phyloP scores from a whole-genome alignment of 2,888 invertebrate species.

The Pinctada fucata region DNA sequence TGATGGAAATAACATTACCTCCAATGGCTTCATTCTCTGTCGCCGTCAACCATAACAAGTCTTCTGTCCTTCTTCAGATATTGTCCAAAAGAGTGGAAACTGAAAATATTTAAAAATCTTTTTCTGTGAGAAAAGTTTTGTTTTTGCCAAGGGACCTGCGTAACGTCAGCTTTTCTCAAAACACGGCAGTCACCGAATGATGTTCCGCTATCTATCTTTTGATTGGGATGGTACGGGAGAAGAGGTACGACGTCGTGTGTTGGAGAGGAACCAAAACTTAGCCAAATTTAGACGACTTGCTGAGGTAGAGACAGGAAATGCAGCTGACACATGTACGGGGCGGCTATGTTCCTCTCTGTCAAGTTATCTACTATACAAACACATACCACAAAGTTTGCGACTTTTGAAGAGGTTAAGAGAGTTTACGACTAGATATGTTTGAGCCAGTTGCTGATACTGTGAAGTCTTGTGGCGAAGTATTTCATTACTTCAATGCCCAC shows the following conservation, averaged over 20 bases:
- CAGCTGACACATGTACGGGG: conserved; percentile 26
- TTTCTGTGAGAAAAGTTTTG: too few relatives aligned
- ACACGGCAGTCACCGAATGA: background rate
- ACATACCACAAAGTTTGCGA: conserved; percentile 22
- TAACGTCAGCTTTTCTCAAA: conserved; percentile 4
- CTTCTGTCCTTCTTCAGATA: conserved; percentile 14
- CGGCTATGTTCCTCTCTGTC: conserved; percentile 29
- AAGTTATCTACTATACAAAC: conserved; percentile 29
- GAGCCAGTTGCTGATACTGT: background rate
- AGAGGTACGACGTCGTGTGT: conserved; percentile 21
- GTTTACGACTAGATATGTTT: background rate
- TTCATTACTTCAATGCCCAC: too few relatives aligned
- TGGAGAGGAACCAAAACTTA: conserved; percentile 25
- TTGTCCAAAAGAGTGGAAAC: conserved; percentile 1
- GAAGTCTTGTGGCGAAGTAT: background rate
- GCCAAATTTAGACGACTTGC: conserved; percentile 34
- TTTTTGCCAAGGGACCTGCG: too few relatives aligned
- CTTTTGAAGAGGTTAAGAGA: conserved; percentile 33
- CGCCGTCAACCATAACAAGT: conserved; percentile 21
- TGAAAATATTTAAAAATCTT: conserved; percentile 6
- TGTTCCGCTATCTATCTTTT: conserved; percentile 21
- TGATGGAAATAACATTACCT: conserved; percentile 43
- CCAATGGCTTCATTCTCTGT: conserved; percentile 50
- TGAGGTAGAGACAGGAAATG: conserved; percentile 20
- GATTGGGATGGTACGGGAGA: conserved; percentile 23